These are phyloP conservation scores for Dipodomys ordii DNA, from an alignment of 2,113 vertebrate species.

Conservation along the genomic window DNA sequence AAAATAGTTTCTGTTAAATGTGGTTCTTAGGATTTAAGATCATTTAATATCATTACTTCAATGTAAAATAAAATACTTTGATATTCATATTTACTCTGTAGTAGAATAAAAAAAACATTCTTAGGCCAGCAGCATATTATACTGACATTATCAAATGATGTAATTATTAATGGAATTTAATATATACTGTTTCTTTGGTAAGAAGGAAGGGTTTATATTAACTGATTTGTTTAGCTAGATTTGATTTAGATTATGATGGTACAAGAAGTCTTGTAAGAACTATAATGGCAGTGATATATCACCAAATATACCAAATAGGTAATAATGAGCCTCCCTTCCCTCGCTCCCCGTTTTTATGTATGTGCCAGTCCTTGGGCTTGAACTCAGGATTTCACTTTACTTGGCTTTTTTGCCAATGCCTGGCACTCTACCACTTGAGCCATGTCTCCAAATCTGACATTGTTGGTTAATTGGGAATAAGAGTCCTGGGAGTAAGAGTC, in stretches of 20 bases:
- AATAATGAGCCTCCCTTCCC: neutral
- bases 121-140: conserved; percentile 39
- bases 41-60: neutral
- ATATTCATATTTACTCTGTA: conserved; percentile 9
- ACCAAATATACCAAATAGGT: neutral
- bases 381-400: too few species aligned
- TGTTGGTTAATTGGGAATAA: too few species aligned
- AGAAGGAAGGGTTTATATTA: conserved; percentile 53
- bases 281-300: neutral
- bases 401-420: too few species aligned
- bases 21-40: conserved; percentile 37
- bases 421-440: too few species aligned
- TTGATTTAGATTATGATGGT: conserved; percentile 54
- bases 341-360: too few species aligned
- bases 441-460: too few species aligned
- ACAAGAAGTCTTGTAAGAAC: neutral
- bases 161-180: conserved; percentile 45
- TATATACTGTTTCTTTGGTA: conserved; percentile 41
- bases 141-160: conserved; percentile 15
- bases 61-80: conserved; percentile 47
- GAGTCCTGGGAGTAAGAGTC: too few species aligned
- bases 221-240: conserved; percentile 64
- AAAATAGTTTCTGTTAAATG: conserved; percentile 18
- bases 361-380: too few species aligned
- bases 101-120: conserved; percentile 35